Evolutionary conservation across 2,113 vertebrate genomes (phyloP).

Genomic region (Caloenas nicobarica): DNA sequence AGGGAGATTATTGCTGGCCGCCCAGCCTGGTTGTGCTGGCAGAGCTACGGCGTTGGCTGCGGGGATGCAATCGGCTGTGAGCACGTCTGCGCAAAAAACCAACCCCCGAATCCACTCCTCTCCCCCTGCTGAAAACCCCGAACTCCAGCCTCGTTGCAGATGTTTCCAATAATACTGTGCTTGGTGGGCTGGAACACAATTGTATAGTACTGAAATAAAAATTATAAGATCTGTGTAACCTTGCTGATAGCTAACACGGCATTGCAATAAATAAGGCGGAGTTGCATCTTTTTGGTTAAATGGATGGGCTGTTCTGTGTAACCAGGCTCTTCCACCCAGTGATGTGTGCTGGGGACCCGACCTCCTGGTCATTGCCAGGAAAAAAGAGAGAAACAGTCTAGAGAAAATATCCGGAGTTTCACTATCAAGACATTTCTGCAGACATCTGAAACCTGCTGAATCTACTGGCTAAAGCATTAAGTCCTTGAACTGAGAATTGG

Average conservation of each 20-base stretch:
- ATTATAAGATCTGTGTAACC: no score
- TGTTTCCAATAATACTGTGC: not conserved
- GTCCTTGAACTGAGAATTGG: not conserved
- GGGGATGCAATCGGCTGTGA: not conserved
- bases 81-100: not conserved
- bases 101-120: no score
- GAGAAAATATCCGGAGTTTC: not conserved
- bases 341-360: rapidly evolving
- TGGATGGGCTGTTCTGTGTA: not conserved
- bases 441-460: not conserved
- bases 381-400: not conserved
- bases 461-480: not conserved
- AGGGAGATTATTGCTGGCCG: not conserved
- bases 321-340: not conserved
- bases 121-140: no score
- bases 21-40: not conserved
- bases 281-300: not conserved
- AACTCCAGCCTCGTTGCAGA: not conserved
- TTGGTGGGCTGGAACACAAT: not conserved
- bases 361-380: not conserved
- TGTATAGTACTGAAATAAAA: not conserved
- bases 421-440: not conserved
- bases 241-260: not conserved
- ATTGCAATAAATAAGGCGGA: rapidly evolving
- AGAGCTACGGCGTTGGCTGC: not conserved